Base-by-base conservation (phyloP, 2,888 invertebrate species). In the Archaeoteleia sp. region DNA sequence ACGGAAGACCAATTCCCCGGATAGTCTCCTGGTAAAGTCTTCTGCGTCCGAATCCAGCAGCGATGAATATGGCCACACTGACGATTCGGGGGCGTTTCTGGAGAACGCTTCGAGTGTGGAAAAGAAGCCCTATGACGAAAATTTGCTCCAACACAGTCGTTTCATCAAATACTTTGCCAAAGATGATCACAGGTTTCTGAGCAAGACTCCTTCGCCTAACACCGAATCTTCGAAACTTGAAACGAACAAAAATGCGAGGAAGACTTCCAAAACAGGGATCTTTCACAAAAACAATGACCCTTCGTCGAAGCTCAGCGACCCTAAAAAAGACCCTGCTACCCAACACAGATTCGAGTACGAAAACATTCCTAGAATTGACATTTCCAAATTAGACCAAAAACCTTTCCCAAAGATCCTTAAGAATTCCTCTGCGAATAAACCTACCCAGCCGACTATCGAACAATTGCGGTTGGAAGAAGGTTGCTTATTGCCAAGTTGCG, bases 61-160 rank as follows among this genome's bases (percentile, higher is more conserved):
- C 63, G 86, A 86, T 70, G 85, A 86, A 20, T 78, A 89, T 88
- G 82, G 91, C 86, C 74, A 90, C 90, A 83, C 82, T 1, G 83
- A 83, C 51, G 85, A 82, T 43, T 86, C 85, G 1, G 83, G 82
- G 1, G 84, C 83, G 2, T 81, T 82, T 49, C 54, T 79, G 82
- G 87, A 88, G 85, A 88, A 86, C 86, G 88, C 80, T 73, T 87
- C 79, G 48, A 86, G 76, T 13, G 72, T 77, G 34, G 82, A 82
- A 1, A 73, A 73, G 9, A 71, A 62, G 23, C 73, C 67, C n/a
- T 74, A 74, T 58, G 74, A 76, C 10, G 58, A 71, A n/a, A 73
- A 70, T 32, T 43, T 71, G 9, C 34, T 74, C 6, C 70, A 70
- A 13, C 78, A 80, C 23, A 78, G 74, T 51, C 81, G 76, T 32